Conservation (phyloP, 1,140 invertebrate species). For the Leptoteleia sp. region DNA sequence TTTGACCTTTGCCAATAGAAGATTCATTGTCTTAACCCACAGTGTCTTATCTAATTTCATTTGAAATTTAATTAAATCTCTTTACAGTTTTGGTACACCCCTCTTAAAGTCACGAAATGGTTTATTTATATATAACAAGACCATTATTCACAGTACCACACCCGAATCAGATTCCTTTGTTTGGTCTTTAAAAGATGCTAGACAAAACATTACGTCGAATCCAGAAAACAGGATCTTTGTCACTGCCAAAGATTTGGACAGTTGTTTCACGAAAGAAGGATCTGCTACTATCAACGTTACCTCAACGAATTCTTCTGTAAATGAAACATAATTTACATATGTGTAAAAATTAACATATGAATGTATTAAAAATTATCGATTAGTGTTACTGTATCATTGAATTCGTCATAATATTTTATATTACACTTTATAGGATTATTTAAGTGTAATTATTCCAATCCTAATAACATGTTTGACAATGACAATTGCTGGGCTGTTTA, state of each 20-base stretch:
- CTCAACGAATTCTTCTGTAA: slow-evolving; percentile 47
- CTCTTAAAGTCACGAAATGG: slow-evolving; percentile 70
- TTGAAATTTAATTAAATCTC: no score
- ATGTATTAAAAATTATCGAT: no score
- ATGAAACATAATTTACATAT: no score
- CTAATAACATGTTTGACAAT: slow-evolving; percentile 27
- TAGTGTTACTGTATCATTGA: no score
- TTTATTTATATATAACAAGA: slow-evolving; percentile 72
- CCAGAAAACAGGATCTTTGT: slow-evolving; percentile 70
- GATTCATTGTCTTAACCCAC: no score
- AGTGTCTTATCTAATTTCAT: no score
- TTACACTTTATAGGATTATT: no score
- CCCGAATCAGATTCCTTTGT: slow-evolving; percentile 50
- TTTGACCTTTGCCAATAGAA: no score
- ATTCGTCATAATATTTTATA: not conserved
- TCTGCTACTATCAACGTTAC: slow-evolving; percentile 45
- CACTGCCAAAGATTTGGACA: slow-evolving; percentile 61
- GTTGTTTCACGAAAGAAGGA: slow-evolving; percentile 69
- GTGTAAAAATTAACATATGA: no score
- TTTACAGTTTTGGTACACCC: slow-evolving; percentile 70
- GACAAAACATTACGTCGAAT: slow-evolving; percentile 14
- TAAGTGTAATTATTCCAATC: slow-evolving; percentile 33
- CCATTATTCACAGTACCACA: slow-evolving; percentile 64
- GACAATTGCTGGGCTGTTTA: slow-evolving; percentile 8
- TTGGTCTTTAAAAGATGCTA: slow-evolving; percentile 53